Conservation (phyloP, 2,113 vertebrate genomes). For the Dicrurus megarhynchus region DNA sequence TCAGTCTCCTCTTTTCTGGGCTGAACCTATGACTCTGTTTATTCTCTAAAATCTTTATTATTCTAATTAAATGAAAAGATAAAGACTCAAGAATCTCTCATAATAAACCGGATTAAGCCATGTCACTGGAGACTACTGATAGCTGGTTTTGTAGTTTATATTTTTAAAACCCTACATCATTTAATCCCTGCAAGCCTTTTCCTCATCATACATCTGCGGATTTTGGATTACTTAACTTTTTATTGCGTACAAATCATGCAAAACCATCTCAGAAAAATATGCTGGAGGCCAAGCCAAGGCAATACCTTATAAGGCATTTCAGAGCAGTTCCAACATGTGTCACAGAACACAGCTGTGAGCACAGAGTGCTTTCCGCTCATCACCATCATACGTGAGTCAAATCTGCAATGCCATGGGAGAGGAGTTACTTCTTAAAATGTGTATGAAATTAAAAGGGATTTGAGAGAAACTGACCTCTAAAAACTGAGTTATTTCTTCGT, state of each 20-base stretch:
- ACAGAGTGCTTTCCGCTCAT: background rate
- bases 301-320: conserved; percentile 54
- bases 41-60: background rate
- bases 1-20: background rate
- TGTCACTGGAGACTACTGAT: background rate
- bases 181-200: background rate
- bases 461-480: background rate
- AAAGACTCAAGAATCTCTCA: background rate
- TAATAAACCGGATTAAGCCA: background rate
- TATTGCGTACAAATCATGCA: background rate
- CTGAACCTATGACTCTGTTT: background rate
- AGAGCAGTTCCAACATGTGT: background rate
- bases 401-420: background rate
- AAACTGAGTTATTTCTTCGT: background rate
- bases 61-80: background rate
- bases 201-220: background rate
- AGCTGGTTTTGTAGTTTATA: background rate
- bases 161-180: background rate
- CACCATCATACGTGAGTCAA: background rate
- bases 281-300: background rate
- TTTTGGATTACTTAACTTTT: background rate
- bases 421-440: background rate
- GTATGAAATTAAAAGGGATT: background rate
- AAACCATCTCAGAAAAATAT: background rate
- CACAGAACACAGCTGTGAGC: background rate